These are phyloP conservation scores for Synchiropus splendidus DNA, from an alignment of 2,113 vertebrate species.

Conservation along the genomic window DNA sequence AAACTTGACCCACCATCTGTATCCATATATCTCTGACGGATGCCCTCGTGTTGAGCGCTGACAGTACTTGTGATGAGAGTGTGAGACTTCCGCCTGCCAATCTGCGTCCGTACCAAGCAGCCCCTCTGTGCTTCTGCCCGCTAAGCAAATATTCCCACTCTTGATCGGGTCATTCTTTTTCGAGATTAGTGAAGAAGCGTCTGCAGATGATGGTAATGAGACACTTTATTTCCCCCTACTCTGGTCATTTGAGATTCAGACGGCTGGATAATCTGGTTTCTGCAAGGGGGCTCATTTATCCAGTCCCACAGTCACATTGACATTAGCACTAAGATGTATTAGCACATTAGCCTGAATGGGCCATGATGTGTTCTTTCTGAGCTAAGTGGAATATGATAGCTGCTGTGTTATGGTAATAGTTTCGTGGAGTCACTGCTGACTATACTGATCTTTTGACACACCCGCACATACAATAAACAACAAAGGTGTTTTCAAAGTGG, in stretches of 20 bases:
- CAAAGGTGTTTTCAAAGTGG: not conserved
- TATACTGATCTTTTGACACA: conserved; percentile 48
- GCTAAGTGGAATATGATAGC: conserved; percentile 48
- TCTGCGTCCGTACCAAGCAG: too few relatives aligned
- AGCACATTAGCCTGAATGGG: conserved; percentile 60
- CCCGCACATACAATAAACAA: conserved; percentile 32
- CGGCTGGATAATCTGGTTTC: conserved; percentile 56
- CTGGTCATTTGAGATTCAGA: conserved; percentile 47
- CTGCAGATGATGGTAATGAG: conserved; percentile 54
- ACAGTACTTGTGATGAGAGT: conserved; percentile 42
- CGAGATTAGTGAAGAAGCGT: conserved; percentile 48
- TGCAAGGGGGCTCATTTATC: conserved; percentile 46
- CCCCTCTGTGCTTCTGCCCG: conserved; percentile 26
- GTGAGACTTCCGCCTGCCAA: conserved; percentile 22
- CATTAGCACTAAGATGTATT: conserved; percentile 59
- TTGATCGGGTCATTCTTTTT: conserved; percentile 30
- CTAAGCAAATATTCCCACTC: conserved; percentile 52
- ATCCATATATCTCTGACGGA: conserved; percentile 35
- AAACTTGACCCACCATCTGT: conserved; percentile 53
- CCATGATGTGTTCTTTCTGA: conserved; percentile 52
- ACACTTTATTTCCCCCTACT: conserved; percentile 41
- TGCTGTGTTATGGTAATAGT: conserved; percentile 44
- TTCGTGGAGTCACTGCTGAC: conserved; percentile 48
- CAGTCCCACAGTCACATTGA: conserved; percentile 34
- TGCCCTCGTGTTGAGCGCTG: conserved; percentile 14